Evolutionary conservation across 1,140 invertebrate genomes (phyloP), one percentile per base, ranked within the genome.

Genomic region (Ceratina japonica): DNA sequence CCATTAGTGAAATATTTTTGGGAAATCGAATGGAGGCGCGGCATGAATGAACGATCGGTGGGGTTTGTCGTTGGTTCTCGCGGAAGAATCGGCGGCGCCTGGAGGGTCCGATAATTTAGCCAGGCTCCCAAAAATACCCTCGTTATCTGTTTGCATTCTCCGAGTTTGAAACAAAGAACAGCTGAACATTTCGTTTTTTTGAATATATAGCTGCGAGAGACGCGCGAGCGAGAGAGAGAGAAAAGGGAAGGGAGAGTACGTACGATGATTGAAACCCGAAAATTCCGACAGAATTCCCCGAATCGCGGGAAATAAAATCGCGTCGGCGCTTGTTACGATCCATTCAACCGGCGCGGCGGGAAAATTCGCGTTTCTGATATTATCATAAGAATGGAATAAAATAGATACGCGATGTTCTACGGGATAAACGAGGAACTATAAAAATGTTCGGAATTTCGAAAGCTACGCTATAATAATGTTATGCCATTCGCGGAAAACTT

Each of bases 141-240:
- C 58, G 54, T 77, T 77, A 78, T 78, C 59, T 78, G 69, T 78
- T 72, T 72, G 75, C 68, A 56, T 78, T 72, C 69, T 63, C 63
- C 49, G 75, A 63, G 54, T 72, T 72, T 78, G 16, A 78, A 78
- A 72, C 75, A 77, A 77, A 77, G 75, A 77, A 44, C 75, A 64
- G 75, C 75, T 78, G 75, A 66, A 74, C 74, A 79, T 66, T 64
- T 73, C 70, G 62, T 74, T 74, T 52, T 13, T 24, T 61, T 18
- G 52, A 51, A 74, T 66, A 74, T 66, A 70, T 77, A 77, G 65
- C 44, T n/a, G 44, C 22, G 18, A 54, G 49, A 27, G 18, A 18
- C 52, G 37, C 3, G 18, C 22, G 37, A 18, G 44, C 54, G 31
- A 44, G 37, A 37, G 37, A 37, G 37, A 37, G 7, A 37, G 37